Percentiles rank a stretch among this genome's conserved stretches.
Conservation (phyloP, 2,888 invertebrate genomes). For the Serripes groenlandicus region DNA sequence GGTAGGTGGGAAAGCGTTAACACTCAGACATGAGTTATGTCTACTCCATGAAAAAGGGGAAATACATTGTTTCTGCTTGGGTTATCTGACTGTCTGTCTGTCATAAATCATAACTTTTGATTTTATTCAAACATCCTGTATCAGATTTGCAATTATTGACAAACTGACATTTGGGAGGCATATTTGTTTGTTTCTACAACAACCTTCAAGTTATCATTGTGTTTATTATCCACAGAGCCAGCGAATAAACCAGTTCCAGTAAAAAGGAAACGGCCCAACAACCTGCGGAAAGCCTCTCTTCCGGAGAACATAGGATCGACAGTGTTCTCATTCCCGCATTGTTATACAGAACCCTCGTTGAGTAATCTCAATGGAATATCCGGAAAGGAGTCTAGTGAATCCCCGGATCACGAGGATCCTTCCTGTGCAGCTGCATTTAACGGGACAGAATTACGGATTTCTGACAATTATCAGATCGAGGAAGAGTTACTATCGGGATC, state of each 20-base stretch:
- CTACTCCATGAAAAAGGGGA: too few relatives aligned
- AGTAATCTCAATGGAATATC: constrained; percentile 54
- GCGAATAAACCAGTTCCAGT: constrained; percentile 65
- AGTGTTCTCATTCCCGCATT: constrained; percentile 52
- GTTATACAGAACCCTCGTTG: constrained; percentile 57
- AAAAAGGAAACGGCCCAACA: constrained; percentile 68
- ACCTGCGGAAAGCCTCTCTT: constrained; percentile 60
- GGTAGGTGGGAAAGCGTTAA: too few relatives aligned
- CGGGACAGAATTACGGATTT: constrained; percentile 55
- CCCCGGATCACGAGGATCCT: constrained; percentile 58
- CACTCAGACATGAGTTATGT: too few relatives aligned
- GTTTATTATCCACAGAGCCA: constrained; percentile 56
- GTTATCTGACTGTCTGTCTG: too few relatives aligned
- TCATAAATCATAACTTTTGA: too few relatives aligned
- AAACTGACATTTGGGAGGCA: too few relatives aligned
- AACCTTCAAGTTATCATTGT: background rate
- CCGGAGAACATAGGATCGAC: constrained; percentile 47
- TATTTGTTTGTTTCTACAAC: background rate
- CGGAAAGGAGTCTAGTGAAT: constrained; percentile 65
- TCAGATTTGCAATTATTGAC: too few relatives aligned
- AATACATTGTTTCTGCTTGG: too few relatives aligned
- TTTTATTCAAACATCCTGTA: too few relatives aligned
- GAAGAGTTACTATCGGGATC: constrained; percentile 46
- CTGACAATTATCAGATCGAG: constrained; percentile 56
- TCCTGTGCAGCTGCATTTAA: constrained; percentile 53